phyloP scores from a whole-genome alignment of 2,797 vertebrate species.

The Sphenopsis melanotis region DNA sequence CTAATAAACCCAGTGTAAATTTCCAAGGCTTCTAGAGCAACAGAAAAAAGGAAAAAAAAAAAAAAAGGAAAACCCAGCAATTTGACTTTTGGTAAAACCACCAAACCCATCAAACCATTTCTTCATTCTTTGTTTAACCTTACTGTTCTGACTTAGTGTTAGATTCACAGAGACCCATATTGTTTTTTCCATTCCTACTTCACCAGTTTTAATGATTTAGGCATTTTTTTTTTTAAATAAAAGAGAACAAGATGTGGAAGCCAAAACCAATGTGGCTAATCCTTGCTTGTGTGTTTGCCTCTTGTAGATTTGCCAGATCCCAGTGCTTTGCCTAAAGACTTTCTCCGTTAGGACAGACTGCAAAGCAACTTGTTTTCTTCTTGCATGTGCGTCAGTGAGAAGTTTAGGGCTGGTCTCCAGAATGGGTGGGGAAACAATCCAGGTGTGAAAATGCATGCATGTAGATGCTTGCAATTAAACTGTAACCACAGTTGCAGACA shows the following conservation, averaged over 20 bases:
- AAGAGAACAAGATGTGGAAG: not conserved
- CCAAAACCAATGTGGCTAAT: slow-evolving; percentile 9
- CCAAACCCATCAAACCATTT: not conserved
- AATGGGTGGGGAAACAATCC: slow-evolving; percentile 49
- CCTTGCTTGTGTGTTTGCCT: slow-evolving; percentile 6
- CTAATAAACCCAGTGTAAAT: not conserved
- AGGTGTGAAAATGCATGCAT: slow-evolving; percentile 56
- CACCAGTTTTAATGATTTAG: not conserved
- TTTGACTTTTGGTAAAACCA: not conserved
- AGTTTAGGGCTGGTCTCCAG: slow-evolving; percentile 23
- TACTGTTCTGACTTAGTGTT: not conserved
- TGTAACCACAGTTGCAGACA: slow-evolving; percentile 58
- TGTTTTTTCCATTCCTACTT: not conserved
- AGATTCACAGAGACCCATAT: not conserved
- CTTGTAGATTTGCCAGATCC: slow-evolving; percentile 11
- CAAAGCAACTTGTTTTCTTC: slow-evolving; percentile 28
- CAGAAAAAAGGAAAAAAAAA: fast-evolving
- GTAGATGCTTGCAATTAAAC: slow-evolving; percentile 74
- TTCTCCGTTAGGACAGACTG: not conserved
- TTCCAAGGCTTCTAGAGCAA: not conserved
- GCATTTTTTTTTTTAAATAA: not conserved
- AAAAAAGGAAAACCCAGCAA: not conserved
- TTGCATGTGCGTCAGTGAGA: slow-evolving; percentile 11
- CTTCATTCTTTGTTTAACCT: not conserved
- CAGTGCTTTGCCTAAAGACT: slow-evolving; percentile 21